A percentile compares a stretch with the other conserved stretches of the same genome.
These are phyloP conservation scores for Diachasma alloeum DNA, from an alignment of 1,140 invertebrate genomes.

Conservation along the genomic window DNA sequence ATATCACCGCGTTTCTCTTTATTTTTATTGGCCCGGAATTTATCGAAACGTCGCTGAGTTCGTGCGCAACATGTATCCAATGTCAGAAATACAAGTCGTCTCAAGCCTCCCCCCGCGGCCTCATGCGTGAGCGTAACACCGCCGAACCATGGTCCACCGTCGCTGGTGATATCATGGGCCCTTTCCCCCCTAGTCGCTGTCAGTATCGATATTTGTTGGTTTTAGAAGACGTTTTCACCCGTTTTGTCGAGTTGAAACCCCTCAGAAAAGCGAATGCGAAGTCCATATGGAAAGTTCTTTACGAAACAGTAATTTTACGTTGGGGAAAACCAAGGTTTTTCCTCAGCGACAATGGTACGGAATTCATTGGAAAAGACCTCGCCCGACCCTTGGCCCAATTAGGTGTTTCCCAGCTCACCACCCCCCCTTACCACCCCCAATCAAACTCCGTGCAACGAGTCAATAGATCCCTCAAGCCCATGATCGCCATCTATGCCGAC, in stretches of 20 bases:
- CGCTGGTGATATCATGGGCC: conserved; percentile 57
- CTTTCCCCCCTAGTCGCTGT: conserved; percentile 47
- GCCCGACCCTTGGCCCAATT: background rate
- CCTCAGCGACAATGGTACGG: conserved; percentile 57
- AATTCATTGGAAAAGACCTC: conserved; percentile 45
- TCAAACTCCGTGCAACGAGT: background rate
- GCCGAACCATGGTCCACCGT: conserved; percentile 50
- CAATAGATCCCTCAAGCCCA: background rate
- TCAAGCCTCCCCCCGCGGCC: conserved; percentile 40
- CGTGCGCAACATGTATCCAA: conserved; percentile 27
- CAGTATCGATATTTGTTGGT: conserved; percentile 54
- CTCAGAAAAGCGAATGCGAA: conserved; percentile 40
- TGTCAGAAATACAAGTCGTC: conserved; percentile 45
- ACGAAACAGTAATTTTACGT: conserved; percentile 40
- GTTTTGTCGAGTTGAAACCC: conserved; percentile 41
- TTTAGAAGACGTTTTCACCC: conserved; percentile 51
- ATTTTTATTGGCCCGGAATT: conserved; percentile 23
- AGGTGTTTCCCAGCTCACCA: background rate
- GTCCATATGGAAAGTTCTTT: conserved; percentile 34
- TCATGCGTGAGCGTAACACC: conserved; percentile 44
- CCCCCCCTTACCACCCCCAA: background rate
- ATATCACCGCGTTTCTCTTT: no score
- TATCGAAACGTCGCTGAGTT: conserved; percentile 13
- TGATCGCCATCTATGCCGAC: background rate
- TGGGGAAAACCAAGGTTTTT: conserved; percentile 47